Evolutionary conservation across 2,888 invertebrate genomes (phyloP), one percentile per base, ranked within the genome.

Genomic region (Leucania comma): DNA sequence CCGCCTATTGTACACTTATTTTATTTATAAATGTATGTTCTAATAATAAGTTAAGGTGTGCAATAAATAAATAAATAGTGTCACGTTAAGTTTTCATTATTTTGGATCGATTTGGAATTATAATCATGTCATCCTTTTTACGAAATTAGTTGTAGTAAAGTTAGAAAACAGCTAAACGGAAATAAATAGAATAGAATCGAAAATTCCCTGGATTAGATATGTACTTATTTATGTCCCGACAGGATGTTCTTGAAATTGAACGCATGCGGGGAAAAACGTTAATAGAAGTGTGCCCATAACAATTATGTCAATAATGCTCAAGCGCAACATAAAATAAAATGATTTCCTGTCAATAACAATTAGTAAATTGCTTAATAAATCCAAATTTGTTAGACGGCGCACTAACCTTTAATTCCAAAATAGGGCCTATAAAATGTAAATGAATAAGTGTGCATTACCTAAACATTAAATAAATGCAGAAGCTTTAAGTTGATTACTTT

Each of bases 401-500:
- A 24, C 71, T 72, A 69, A 81, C 69, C 69, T 81, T 77, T 73
- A 51, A 63, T 59, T 72, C 29, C 51, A 70, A 73, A 63, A 72
- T 46, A 58, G 0, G 54, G 46, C 26, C n/a, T 17, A 60, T 60
- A 61, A 72, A 66, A 65, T 60, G 51, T 22, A 60, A 58, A 74
- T 73, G 51, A 61, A 46, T 67, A 72, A 69, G 51, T 80, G n/a
- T 35, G 2, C 29, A 69, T 70, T 42, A 73, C 54, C 57, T 74
- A 51, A 29, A 61, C 54, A 69, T 75, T 75, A 67, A 70, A 80
- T 79, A 81, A 74, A 81, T 80, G 80, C 61, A 82, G 75, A 72
- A 75, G 75, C 63, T 71, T 78, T 63, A 78, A 70, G 75, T 81
- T 77, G 63, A 69, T 82, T 80, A 74, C 53, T 80, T 66, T 78